Evolutionary conservation across 2,113 vertebrate species (phyloP).

Genomic region (Protobothrops mucrosquamatus): DNA sequence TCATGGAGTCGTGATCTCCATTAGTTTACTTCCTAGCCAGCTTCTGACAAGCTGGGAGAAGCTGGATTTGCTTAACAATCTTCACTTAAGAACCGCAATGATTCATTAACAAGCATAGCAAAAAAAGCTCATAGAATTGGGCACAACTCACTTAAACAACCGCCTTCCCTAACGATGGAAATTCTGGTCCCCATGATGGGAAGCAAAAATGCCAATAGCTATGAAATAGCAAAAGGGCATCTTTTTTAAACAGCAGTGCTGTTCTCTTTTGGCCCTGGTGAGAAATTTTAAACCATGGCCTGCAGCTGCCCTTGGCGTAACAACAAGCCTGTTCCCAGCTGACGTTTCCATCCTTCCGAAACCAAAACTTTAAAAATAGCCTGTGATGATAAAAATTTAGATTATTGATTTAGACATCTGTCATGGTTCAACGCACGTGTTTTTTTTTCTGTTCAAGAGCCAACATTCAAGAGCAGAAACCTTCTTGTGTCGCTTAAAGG

Average conservation of each 20-base stretch:
- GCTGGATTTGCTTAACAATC: neutral
- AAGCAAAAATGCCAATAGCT: neutral
- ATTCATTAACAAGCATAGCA: neutral
- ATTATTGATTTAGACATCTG: constrained; percentile 59
- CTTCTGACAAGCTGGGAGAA: neutral
- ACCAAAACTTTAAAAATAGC: constrained; percentile 58
- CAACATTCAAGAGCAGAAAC: neutral
- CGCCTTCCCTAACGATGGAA: neutral
- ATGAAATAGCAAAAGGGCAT: neutral
- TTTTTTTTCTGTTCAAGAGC: neutral
- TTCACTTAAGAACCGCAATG: neutral
- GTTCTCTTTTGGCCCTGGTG: neutral
- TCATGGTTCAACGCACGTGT: constrained; percentile 10
- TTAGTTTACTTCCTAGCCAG: neutral
- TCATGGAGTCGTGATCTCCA: neutral
- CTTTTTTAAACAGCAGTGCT: neutral
- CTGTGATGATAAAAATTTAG: constrained; percentile 59
- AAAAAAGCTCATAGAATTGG: neutral
- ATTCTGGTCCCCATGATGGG: neutral
- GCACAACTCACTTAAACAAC: neutral
- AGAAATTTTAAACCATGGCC: neutral
- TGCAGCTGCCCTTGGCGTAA: neutral
- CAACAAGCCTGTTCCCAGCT: constrained; percentile 20
- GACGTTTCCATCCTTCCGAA: neutral
- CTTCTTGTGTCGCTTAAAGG: neutral